These are phyloP conservation scores for Leucopsar rothschildi DNA, from an alignment of 2,113 vertebrate genomes.

Conservation along the genomic window DNA sequence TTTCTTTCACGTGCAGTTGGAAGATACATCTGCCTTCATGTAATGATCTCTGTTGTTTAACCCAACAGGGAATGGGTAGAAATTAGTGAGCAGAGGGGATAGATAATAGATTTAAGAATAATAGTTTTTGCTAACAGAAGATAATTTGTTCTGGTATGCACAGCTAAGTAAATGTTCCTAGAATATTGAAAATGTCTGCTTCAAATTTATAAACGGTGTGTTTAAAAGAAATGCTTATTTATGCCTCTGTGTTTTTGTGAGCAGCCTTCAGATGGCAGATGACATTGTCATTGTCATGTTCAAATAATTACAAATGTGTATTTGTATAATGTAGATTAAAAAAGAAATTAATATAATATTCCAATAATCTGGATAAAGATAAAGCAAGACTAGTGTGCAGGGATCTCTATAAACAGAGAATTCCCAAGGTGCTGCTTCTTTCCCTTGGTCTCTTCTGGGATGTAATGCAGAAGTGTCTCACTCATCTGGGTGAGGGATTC, in stretches of 20 bases:
- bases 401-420: neutral
- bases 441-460: neutral
- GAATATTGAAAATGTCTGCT: neutral
- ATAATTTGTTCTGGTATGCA: neutral
- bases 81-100: neutral
- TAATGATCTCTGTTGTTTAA: neutral
- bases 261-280: neutral
- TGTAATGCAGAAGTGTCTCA: neutral
- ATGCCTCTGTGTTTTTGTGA: neutral
- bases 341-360: neutral
- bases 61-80: neutral
- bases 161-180: neutral
- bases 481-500: neutral
- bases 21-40: neutral
- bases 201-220: neutral
- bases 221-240: neutral
- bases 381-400: neutral
- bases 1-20: accelerated
- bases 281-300: neutral
- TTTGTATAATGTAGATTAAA: neutral
- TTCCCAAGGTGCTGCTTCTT: neutral
- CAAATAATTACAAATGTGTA: neutral
- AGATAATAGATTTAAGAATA: neutral
- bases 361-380: neutral
- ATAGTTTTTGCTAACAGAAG: neutral